Conservation (phyloP, 2,113 vertebrate genomes). For the Cyphomyrus discorhynchus region DNA sequence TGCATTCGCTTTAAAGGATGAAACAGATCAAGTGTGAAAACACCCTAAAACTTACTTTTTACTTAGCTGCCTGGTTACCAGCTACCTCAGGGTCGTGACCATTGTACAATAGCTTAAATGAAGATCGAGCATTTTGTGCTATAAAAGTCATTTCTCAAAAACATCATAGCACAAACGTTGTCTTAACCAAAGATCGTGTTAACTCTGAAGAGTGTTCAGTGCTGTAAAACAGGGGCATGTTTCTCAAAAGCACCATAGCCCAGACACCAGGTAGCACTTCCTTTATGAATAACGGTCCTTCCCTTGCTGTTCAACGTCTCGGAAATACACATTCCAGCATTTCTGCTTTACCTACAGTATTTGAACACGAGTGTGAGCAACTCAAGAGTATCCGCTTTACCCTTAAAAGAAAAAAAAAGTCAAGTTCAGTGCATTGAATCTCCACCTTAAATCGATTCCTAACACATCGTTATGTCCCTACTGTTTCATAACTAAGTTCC, state of each 20-base stretch:
- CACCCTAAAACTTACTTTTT: not conserved
- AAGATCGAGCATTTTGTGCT: not conserved
- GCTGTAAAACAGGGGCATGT: not conserved
- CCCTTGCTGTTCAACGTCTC: not conserved
- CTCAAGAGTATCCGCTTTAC: not conserved
- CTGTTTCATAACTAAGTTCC: not conserved
- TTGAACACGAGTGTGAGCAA: not conserved
- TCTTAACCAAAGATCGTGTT: not conserved
- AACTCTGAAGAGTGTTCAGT: not conserved
- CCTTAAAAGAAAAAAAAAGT: not conserved
- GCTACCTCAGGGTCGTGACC: not conserved
- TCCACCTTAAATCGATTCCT: not conserved
- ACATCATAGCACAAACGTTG: not conserved
- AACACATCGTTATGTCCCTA: not conserved
- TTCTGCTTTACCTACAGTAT: not conserved
- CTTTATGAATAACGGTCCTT: not conserved
- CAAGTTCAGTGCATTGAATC: not conserved
- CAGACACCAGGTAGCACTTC: not conserved
- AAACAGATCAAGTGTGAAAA: no score
- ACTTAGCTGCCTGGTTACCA: not conserved
- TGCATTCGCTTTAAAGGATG: no score
- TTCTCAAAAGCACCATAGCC: not conserved
- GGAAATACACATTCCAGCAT: no score
- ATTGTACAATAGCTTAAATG: not conserved
- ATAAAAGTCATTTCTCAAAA: not conserved